Evolutionary conservation across 2,888 invertebrate genomes (phyloP), one percentile per base, ranked within the genome.

Genomic region (Gastrophysa polygoni): DNA sequence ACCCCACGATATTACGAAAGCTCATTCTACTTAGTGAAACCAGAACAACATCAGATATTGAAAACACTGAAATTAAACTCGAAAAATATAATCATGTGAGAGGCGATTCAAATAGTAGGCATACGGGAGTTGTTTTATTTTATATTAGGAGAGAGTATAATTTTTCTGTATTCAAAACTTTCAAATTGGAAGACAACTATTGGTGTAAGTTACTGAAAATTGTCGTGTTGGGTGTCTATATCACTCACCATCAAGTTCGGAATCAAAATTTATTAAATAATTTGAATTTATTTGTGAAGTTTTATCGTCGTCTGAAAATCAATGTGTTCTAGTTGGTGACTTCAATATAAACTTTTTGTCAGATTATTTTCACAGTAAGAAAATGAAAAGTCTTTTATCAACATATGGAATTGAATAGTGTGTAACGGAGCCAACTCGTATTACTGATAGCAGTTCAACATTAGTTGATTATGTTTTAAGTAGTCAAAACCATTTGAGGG

Each of bases 381-480:
- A 55, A 55, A 55, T 55, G 44, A 55, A 44, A 51, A 44, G 55
- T 43, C 5, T 55, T 20, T 55, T 28, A 55, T 43, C 55, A 55
- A 44, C 38, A 44, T 55, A 44, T 55, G 55, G 55, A 43, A 55
- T 55, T 44, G 44, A 55, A 24, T 24, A 44, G 43, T 43, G 44
- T 55, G 44, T 55, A 44, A 14, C 44, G 21, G 55, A 43, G 44
- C 55, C 55, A 43, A 28, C 24, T 55, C 21, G 49, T 49, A 49
- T 49, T 20, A 21, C 49, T 20, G 21, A 49, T 49, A 49, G 24
- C 49, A 32, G 32, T 32, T 50, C 16, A 29, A 28, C 17, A 18
- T 29, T 50, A 55, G 11, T 51, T 43, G 55, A 18, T 44, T 38
- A 44, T 43, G 6, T 43, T 44, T 55, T 24, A 43, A 43, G 43